Percentiles rank a stretch among this genome's conserved stretches.
These are phyloP conservation scores for Leptinotarsa defecta DNA, from an alignment of 1,140 invertebrate species.

Conservation along the genomic window DNA sequence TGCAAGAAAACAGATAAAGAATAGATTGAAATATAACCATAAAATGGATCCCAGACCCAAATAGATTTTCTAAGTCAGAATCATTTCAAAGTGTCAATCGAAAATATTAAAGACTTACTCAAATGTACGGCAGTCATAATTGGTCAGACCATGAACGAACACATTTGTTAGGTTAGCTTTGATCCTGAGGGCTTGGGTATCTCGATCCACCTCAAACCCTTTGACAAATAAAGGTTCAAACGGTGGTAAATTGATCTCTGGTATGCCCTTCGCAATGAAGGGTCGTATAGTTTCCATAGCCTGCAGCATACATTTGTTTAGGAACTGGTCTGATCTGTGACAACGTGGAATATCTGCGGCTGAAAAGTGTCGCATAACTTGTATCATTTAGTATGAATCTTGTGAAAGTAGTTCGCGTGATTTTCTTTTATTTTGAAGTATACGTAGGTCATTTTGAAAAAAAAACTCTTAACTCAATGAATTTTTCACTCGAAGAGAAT, in stretches of 20 bases:
- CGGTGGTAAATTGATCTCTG: conserved; percentile 66
- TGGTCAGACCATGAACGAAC: conserved; percentile 61
- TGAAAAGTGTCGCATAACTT: background rate
- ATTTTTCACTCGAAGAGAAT: too few relatives aligned
- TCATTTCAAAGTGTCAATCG: too few relatives aligned
- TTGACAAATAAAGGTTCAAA: conserved; percentile 68
- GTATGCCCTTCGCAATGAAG: conserved; percentile 65
- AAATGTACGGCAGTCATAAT: conserved; percentile 36
- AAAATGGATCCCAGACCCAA: too few relatives aligned
- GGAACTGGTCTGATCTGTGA: background rate
- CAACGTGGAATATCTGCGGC: background rate
- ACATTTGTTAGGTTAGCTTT: conserved; percentile 70
- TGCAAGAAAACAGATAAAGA: too few relatives aligned
- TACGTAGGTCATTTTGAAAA: too few relatives aligned
- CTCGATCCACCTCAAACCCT: conserved; percentile 64
- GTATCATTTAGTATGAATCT: too few relatives aligned
- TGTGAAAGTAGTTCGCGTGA: too few relatives aligned
- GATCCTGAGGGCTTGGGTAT: conserved; percentile 65
- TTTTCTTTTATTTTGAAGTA: too few relatives aligned
- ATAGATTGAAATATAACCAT: too few relatives aligned
- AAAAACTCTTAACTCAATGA: too few relatives aligned
- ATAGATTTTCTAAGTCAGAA: too few relatives aligned
- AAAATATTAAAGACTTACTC: conserved; percentile 27
- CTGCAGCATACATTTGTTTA: conserved; percentile 61
- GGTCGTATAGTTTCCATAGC: conserved; percentile 64